Conservation (phyloP, 1,140 invertebrate genomes). For the Ditylenchus dipsaci region DNA sequence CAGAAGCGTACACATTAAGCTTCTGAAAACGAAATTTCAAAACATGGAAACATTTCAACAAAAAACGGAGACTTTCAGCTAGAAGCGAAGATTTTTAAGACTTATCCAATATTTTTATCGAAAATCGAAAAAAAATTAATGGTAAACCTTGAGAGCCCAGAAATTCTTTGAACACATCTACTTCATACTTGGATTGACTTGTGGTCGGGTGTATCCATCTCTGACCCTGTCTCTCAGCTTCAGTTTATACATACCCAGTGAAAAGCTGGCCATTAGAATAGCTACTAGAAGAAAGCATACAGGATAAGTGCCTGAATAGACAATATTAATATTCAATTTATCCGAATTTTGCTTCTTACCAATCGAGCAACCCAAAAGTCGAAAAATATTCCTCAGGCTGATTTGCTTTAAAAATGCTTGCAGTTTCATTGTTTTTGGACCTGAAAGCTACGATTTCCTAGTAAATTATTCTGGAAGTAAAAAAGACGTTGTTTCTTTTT, state of each 20-base stretch:
- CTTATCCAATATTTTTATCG: too few relatives aligned
- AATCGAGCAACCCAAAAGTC: not conserved
- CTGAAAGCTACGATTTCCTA: not conserved
- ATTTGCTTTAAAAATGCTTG: not conserved
- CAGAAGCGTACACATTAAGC: too few relatives aligned
- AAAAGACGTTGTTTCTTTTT: too few relatives aligned
- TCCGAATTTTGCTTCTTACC: not conserved
- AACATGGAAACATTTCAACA: too few relatives aligned
- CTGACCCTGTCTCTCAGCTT: slow-evolving; percentile 39
- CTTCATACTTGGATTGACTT: slow-evolving; percentile 46
- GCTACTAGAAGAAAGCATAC: slow-evolving; percentile 7
- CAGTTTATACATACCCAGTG: slow-evolving; percentile 43
- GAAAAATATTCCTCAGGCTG: not conserved
- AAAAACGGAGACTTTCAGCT: too few relatives aligned
- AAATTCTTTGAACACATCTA: slow-evolving; percentile 44
- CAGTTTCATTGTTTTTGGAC: not conserved
- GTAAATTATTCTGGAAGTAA: too few relatives aligned
- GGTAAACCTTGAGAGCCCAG: slow-evolving; percentile 25
- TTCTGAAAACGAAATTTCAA: too few relatives aligned
- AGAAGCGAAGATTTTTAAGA: too few relatives aligned
- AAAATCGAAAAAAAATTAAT: too few relatives aligned
- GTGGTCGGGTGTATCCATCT: slow-evolving; percentile 47
- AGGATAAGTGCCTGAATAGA: too few relatives aligned
- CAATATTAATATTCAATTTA: too few relatives aligned
- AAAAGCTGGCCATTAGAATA: slow-evolving; percentile 40